Conservation (phyloP, 2,888 invertebrate species). For the Anthrax anthrax region DNA sequence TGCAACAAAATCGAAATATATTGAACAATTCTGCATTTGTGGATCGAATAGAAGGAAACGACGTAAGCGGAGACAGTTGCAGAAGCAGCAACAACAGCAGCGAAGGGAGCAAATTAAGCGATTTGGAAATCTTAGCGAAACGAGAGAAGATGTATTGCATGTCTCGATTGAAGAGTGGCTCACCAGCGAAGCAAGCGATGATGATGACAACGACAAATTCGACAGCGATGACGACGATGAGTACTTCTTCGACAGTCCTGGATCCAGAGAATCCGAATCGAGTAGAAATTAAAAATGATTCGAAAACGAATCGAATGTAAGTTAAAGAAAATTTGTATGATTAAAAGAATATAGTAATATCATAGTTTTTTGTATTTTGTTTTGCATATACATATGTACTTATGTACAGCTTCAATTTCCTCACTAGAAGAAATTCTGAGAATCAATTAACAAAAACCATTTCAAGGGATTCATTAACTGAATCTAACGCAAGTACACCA, state of each 20-base stretch:
- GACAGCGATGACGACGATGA: slow-evolving; percentile 19
- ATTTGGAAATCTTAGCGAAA: slow-evolving; percentile 51
- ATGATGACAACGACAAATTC: slow-evolving; percentile 7
- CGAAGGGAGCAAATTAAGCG: slow-evolving; percentile 38
- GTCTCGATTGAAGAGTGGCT: slow-evolving; percentile 37
- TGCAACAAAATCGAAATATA: slow-evolving; percentile 39
- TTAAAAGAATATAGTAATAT: neutral
- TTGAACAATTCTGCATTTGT: slow-evolving; percentile 56
- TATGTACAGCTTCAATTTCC: slow-evolving; percentile 31
- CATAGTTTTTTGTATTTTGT: neutral
- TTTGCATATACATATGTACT: no score
- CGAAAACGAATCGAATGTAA: slow-evolving; percentile 10
- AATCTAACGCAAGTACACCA: slow-evolving; percentile 26
- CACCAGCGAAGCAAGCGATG: slow-evolving; percentile 33
- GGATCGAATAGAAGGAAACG: slow-evolving; percentile 34
- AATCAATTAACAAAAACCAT: slow-evolving; percentile 25
- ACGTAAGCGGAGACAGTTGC: slow-evolving; percentile 24
- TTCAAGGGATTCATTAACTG: slow-evolving; percentile 31
- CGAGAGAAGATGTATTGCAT: slow-evolving; percentile 36
- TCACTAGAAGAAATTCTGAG: slow-evolving; percentile 32
- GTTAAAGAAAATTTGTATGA: neutral
- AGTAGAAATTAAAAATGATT: neutral
- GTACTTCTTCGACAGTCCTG: slow-evolving; percentile 33
- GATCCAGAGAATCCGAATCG: slow-evolving; percentile 6
- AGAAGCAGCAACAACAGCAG: slow-evolving; percentile 28